Conservation (phyloP, 2,113 vertebrate species). For the Mirza zaza region DNA sequence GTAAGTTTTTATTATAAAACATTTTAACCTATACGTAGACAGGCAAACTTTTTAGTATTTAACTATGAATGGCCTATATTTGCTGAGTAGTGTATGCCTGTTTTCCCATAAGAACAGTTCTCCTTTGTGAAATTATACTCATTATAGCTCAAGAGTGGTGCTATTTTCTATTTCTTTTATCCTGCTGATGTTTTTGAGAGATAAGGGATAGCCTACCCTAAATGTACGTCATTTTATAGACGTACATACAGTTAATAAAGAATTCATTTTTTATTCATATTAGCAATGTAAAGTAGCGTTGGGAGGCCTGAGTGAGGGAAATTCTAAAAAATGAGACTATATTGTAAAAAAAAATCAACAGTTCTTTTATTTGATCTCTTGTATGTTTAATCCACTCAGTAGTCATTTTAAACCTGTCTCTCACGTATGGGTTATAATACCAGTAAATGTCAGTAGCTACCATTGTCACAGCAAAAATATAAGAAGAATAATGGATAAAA, state of each 20-base stretch:
- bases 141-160: not conserved
- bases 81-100: not conserved
- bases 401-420: slow-evolving; percentile 4
- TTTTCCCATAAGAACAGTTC: not conserved
- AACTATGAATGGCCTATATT: not conserved
- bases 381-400: not conserved
- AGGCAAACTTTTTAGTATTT: not conserved
- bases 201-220: not conserved
- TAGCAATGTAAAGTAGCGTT: slow-evolving; percentile 1
- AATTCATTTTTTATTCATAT: slow-evolving; percentile 10
- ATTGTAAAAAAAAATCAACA: not conserved
- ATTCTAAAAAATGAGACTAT: not conserved
- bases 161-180: not conserved
- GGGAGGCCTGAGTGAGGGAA: not conserved
- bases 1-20: slow-evolving; percentile 82
- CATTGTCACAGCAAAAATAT: not conserved
- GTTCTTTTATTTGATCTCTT: not conserved
- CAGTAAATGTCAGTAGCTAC: not conserved
- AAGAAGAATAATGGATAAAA: not conserved
- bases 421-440: not conserved
- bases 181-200: slow-evolving; percentile 35
- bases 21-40: not conserved
- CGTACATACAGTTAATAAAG: not conserved
- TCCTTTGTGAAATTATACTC: slow-evolving; percentile 13
- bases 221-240: not conserved